A percentile compares a stretch with the other conserved stretches of the same genome.
phyloP scores from a whole-genome alignment of 2,888 invertebrate genomes.

The Beris chalybata region DNA sequence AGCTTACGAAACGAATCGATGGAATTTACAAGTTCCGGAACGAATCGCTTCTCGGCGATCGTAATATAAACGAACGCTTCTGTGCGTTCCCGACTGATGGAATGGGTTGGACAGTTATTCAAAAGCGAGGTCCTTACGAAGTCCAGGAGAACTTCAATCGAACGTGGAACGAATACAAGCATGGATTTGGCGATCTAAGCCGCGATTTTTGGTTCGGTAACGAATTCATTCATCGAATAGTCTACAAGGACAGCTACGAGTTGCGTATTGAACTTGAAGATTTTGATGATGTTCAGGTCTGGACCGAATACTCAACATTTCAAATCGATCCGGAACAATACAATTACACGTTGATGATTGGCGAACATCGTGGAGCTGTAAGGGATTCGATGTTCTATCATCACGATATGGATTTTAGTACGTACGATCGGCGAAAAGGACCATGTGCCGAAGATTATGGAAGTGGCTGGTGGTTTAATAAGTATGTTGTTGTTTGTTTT shows the following conservation, averaged over 20 bases:
- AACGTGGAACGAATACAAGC: constrained; percentile 61
- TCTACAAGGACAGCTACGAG: constrained; percentile 52
- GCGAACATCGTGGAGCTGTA: constrained; percentile 59
- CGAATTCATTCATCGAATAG: constrained; percentile 59
- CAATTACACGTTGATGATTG: constrained; percentile 57
- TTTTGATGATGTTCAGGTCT: constrained; percentile 56
- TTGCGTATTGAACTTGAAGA: constrained; percentile 60
- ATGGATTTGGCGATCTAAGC: constrained; percentile 61
- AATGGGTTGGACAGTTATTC: constrained; percentile 62
- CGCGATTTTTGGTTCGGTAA: constrained; percentile 66
- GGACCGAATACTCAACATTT: constrained; percentile 59
- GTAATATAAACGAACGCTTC: constrained; percentile 56
- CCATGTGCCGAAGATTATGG: constrained; percentile 61
- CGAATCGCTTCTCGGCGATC: constrained; percentile 48
- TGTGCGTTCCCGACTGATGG: constrained; percentile 59
- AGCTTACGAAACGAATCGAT: constrained; percentile 51
- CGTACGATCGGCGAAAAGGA: constrained; percentile 57
- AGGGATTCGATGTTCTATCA: constrained; percentile 61
- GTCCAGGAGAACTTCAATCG: constrained; percentile 59
- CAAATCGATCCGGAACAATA: constrained; percentile 54
- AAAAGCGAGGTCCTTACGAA: constrained; percentile 53
- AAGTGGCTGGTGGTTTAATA: constrained; percentile 66
- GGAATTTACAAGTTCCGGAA: constrained; percentile 56
- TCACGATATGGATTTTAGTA: constrained; percentile 57
- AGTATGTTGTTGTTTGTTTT: constrained; percentile 52